A percentile compares a stretch with the other conserved stretches of the same genome.
These are phyloP conservation scores for Ctenopoma multispine DNA, from an alignment of 2,797 vertebrate species.

Conservation along the genomic window DNA sequence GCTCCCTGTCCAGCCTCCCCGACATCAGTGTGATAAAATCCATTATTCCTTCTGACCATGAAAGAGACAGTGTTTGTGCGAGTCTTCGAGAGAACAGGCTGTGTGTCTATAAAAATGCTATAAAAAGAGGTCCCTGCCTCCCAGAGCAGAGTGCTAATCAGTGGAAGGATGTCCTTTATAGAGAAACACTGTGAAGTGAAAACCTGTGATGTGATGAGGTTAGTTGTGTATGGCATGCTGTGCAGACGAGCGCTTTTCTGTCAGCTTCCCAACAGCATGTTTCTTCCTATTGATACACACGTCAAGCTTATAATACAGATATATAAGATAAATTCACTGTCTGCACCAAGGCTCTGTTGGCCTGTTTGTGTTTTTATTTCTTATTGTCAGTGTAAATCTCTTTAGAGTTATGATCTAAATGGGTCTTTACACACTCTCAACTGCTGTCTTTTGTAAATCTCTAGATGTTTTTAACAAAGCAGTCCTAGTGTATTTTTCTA, in stretches of 20 bases:
- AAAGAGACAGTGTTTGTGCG: slow-evolving; percentile 52
- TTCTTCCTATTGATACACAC: slow-evolving; percentile 27
- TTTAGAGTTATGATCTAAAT: slow-evolving; percentile 8
- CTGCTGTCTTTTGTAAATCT: neutral
- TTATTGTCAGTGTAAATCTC: neutral
- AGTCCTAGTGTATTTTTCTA: neutral
- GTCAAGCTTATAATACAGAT: neutral
- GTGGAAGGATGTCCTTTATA: slow-evolving; percentile 30
- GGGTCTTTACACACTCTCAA: neutral
- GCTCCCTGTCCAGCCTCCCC: slow-evolving; percentile 10
- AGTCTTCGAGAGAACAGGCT: slow-evolving; percentile 46
- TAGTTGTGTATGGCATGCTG: neutral
- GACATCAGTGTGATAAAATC: slow-evolving; percentile 17
- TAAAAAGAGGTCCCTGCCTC: slow-evolving; percentile 33
- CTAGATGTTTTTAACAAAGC: neutral
- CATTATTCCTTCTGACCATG: slow-evolving; percentile 36
- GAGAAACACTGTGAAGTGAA: slow-evolving; percentile 21
- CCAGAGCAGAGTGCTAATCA: slow-evolving; percentile 29
- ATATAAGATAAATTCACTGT: slow-evolving; percentile 7
- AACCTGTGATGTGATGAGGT: slow-evolving; percentile 29
- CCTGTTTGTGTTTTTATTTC: slow-evolving; percentile 1
- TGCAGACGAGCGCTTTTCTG: neutral
- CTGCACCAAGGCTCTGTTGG: slow-evolving; percentile 6
- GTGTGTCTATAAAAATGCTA: slow-evolving; percentile 46
- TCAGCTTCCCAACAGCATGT: neutral